Base-by-base conservation (phyloP, 2,797 vertebrate species). In the Galaxias olidus region DNA sequence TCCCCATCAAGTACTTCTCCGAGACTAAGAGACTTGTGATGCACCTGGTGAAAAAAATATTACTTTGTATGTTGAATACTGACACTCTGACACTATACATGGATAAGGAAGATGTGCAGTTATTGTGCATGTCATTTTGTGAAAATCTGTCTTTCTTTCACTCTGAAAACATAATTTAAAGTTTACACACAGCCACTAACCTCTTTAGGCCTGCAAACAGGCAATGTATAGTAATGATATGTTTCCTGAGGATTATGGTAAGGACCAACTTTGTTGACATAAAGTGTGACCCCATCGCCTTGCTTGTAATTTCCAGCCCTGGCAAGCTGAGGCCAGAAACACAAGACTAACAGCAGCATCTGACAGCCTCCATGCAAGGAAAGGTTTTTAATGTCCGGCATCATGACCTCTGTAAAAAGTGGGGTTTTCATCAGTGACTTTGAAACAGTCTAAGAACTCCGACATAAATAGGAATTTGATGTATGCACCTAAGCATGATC, bases 211-310 rank as follows among this genome's bases (percentile, higher is more conserved):
- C 93, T 93, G 89, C 96, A 98, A 20, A 98, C 95, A 1, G 96
- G 95, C 65, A 97, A 87, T 4, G 94, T 95, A 76, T 97, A 98
- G 87, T 91, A 98, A 87, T 98, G 96, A 86, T 98, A 98, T 5
- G 96, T 98, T 89, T 98, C 96, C 82, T 98, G 96, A 17, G 95
- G 96, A 75, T 98, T 98, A 80, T 98, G 95, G 80, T 96, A 98
- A 52, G 96, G 95, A 1, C 96, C 96, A 63, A 98, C 96, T 92
- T 98, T 98, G 90, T 98, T 97, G 77, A 98, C 95, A 67, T 95
- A 98, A 0, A 98, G 86, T 74, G 92, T 88, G 58, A 98, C 94
- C 0, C 91, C 89, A 63, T 95, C 93, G 9, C 94, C 94, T 11
- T 74, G 72, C 71, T 94, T 92, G 80, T 93, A 96, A 76, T 84